Evolutionary conservation across 2,888 invertebrate species (phyloP).

Genomic region (Polia nebulosa): DNA sequence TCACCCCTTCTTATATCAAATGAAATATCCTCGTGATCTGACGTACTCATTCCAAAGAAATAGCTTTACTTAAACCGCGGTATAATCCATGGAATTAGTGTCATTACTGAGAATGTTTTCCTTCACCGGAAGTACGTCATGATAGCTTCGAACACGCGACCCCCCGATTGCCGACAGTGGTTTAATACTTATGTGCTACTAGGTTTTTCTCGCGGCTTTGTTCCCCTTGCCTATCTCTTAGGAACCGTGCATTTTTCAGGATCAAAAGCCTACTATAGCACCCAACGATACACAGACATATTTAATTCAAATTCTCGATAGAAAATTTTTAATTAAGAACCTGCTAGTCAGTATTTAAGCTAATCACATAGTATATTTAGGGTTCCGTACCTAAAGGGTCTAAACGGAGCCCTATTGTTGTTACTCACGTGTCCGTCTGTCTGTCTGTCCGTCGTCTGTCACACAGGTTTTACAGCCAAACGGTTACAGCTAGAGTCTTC

Average conservation of each 20-base stretch:
- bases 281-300: too few species aligned
- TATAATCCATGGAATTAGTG: constrained; percentile 18
- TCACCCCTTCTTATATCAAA: background rate
- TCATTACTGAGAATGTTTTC: constrained; percentile 35
- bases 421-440: too few species aligned
- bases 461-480: too few species aligned
- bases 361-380: too few species aligned
- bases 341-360: too few species aligned
- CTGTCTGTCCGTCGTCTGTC: too few species aligned
- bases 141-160: constrained; percentile 44
- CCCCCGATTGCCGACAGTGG: constrained; percentile 2
- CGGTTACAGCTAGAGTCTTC: too few species aligned
- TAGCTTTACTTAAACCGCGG: background rate
- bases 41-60: constrained; percentile 9
- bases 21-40: background rate
- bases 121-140: constrained; percentile 27
- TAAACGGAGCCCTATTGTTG: too few species aligned
- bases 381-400: too few species aligned
- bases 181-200: background rate
- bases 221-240: background rate
- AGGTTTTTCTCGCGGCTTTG: background rate
- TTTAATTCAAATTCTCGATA: too few species aligned
- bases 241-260: background rate
- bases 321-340: too few species aligned
- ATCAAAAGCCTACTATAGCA: background rate